Percentiles rank a stretch among this genome's conserved stretches.
phyloP scores from a whole-genome alignment of 37 sponge, comb jelly and placozoan genomes.

The Diacarnus erythraeanus region DNA sequence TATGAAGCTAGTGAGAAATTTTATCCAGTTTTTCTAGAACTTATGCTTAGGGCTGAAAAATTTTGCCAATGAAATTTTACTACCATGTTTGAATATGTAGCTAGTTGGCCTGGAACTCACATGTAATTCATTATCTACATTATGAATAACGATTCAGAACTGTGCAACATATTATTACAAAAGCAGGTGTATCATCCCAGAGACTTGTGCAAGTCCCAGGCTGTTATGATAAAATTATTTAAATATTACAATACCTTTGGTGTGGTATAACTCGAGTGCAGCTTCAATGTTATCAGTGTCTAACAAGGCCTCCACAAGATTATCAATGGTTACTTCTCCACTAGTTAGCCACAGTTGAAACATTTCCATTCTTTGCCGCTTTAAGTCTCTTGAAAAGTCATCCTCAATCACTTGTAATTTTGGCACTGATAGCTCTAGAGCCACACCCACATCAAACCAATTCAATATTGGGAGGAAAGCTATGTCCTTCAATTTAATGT shows the following conservation, averaged over 20 bases:
- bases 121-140: no score
- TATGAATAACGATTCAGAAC: neutral
- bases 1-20: neutral
- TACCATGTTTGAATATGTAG: neutral
- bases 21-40: no score
- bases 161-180: neutral
- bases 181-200: no score
- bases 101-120: no score
- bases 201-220: no score
- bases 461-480: neutral
- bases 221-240: neutral
- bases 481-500: no score
- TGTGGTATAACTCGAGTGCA: neutral
- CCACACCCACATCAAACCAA: constrained; percentile 3
- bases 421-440: neutral
- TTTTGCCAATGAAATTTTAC: no score
- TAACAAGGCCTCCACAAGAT: neutral
- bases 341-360: neutral
- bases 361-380: neutral
- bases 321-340: neutral
- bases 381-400: neutral
- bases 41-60: no score
- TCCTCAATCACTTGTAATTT: neutral
- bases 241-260: neutral
- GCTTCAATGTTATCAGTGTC: neutral